Evolutionary conservation across 2,797 vertebrate species (phyloP), one percentile per base, ranked within the genome.

Genomic region (Liasis olivaceus): DNA sequence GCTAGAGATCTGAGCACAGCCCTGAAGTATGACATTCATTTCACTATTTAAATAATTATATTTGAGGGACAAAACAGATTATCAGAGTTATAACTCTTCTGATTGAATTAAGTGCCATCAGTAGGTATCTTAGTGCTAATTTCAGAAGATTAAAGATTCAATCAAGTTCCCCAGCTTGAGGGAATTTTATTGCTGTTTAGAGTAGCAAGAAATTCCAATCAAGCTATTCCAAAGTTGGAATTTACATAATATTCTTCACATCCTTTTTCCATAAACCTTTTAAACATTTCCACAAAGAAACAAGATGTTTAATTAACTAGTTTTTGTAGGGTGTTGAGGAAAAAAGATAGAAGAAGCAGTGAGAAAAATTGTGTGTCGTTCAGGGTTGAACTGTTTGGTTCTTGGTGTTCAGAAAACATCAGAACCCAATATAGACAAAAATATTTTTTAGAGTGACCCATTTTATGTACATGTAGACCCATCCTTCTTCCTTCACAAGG

Each of bases 201-300:
- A 89, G 60, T 54, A 89, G 81, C 63, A 85, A 91, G 9, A 63
- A 22, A 22, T 54, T 92, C 77, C 28, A 59, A 85, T 89, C 54
- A 62, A 60, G 36, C 66, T 56, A 28, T 42, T 86, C 58, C 47
- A 15, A 84, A 84, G 58, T 64, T 89, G 58, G 60, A 85, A 14
- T 66, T 87, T 66, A 81, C 13, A 36, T 26, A 59, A 63, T 47
- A 77, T 60, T 28, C 63, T 47, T 66, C 51, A 28, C 63, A 69
- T 7, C 60, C 58, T 62, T 47, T 62, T 36, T 36, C 62, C 89
- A 77, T 51, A 86, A 63, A 89, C 9, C 63, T 81, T 86, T 28
- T 31, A 89, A 91, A 59, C 36, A 51, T 92, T 91, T 92, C 89
- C 84, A 91, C 54, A 91, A 85, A 89, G 63, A 58, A 20, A 28